phyloP scores from a whole-genome alignment of 1,140 invertebrate genomes.

The Muscidifurax raptorellus region DNA sequence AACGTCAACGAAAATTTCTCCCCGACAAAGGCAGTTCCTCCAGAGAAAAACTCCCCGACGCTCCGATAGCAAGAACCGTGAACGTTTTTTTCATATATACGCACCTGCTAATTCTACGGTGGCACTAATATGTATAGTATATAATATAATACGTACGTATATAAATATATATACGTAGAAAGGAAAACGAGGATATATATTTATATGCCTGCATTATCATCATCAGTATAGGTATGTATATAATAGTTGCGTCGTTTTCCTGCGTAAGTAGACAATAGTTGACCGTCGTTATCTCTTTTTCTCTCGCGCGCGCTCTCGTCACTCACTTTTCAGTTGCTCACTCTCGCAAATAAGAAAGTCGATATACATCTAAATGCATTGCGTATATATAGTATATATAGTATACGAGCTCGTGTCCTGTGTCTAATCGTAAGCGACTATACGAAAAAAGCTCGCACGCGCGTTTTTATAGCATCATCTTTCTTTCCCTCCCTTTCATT shows the following conservation, averaged over 20 bases:
- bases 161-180: neutral
- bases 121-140: slow-evolving; percentile 5
- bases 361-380: neutral
- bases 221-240: neutral
- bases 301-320: neutral
- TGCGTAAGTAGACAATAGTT: neutral
- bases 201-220: neutral
- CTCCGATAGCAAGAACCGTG: neutral
- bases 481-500: too few relatives aligned
- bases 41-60: slow-evolving; percentile 17
- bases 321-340: neutral
- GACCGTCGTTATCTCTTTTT: neutral
- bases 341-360: neutral
- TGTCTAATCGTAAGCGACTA: neutral
- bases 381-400: neutral
- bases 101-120: neutral
- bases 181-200: slow-evolving; percentile 19
- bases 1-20: too few relatives aligned
- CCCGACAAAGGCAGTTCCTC: neutral
- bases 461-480: neutral
- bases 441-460: neutral
- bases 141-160: neutral
- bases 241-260: neutral
- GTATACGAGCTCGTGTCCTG: neutral
- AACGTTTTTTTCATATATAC: neutral